Evolutionary conservation across 1,140 invertebrate species (phyloP).

Genomic region (Drosophila melanica): DNA sequence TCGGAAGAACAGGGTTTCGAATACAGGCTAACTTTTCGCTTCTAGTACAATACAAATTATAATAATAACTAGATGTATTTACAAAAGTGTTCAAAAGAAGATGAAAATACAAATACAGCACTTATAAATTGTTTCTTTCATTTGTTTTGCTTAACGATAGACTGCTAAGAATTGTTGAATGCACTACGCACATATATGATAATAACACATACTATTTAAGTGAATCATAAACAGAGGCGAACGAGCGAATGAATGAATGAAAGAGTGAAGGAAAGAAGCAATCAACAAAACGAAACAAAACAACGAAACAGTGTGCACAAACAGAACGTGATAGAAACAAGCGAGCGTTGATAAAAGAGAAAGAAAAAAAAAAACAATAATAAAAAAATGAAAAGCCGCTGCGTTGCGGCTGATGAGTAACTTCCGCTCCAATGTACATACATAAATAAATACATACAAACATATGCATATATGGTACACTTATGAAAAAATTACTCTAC

Average conservation of each 20-base stretch:
- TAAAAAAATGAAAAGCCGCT: too few species aligned
- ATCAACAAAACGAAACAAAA: slow-evolving; percentile 40
- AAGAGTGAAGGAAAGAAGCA: slow-evolving; percentile 19
- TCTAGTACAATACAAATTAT: slow-evolving; percentile 37
- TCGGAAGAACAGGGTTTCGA: slow-evolving; percentile 21
- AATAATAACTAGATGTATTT: slow-evolving; percentile 41
- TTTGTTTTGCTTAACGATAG: slow-evolving; percentile 8
- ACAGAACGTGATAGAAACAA: slow-evolving; percentile 40
- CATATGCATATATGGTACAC: slow-evolving; percentile 28
- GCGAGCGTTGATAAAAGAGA: slow-evolving; percentile 56
- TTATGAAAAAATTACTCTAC: slow-evolving; percentile 7
- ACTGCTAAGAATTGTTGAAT: slow-evolving; percentile 10
- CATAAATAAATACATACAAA: slow-evolving; percentile 2
- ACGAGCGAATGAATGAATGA: slow-evolving; percentile 30
- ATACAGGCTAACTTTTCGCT: slow-evolving; percentile 17
- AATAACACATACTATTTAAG: slow-evolving; percentile 38
- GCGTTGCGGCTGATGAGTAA: slow-evolving; percentile 60
- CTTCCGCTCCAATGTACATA: slow-evolving; percentile 51
- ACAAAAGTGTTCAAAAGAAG: slow-evolving; percentile 51
- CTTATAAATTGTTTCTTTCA: not conserved
- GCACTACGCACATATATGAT: slow-evolving; percentile 16
- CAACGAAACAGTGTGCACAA: slow-evolving; percentile 46
- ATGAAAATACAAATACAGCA: slow-evolving; percentile 2
- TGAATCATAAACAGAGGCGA: slow-evolving; percentile 44
- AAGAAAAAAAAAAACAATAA: slow-evolving; percentile 4